Percentiles rank a stretch among this genome's conserved stretches.
phyloP scores from a whole-genome alignment of 2,113 vertebrate species.

The Entomyzon cyanotis region DNA sequence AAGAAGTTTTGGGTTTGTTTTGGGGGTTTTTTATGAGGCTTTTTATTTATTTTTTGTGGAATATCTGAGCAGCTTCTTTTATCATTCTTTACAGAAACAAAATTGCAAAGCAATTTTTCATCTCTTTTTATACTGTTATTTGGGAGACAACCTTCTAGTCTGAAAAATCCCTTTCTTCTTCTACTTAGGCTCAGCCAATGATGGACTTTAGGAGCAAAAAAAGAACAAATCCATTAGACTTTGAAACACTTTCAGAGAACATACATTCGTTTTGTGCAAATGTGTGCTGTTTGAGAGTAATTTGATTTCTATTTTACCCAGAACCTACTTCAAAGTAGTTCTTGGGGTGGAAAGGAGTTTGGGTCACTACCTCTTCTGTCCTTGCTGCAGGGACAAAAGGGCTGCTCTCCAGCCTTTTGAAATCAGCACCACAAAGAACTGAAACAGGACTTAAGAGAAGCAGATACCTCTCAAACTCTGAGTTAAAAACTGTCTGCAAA shows the following conservation, averaged over 20 bases:
- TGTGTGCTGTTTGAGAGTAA: neutral
- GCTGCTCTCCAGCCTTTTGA: neutral
- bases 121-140: neutral
- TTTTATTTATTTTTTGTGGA: neutral
- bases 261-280: neutral
- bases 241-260: neutral
- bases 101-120: neutral
- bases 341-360: neutral
- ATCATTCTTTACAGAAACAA: neutral
- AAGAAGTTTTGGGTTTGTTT: neutral
- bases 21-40: rapidly evolving
- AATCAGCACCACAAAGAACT: neutral
- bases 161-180: neutral
- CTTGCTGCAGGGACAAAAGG: neutral
- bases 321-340: neutral
- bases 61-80: neutral
- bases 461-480: neutral
- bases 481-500: neutral
- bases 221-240: neutral
- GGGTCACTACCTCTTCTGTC: neutral
- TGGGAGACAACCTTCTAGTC: neutral
- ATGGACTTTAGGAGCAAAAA: neutral
- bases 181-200: neutral
- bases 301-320: neutral
- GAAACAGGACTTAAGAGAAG: neutral